These are phyloP conservation scores for Pachycephala philippinensis DNA, from an alignment of 2,113 vertebrate species.

Conservation along the genomic window DNA sequence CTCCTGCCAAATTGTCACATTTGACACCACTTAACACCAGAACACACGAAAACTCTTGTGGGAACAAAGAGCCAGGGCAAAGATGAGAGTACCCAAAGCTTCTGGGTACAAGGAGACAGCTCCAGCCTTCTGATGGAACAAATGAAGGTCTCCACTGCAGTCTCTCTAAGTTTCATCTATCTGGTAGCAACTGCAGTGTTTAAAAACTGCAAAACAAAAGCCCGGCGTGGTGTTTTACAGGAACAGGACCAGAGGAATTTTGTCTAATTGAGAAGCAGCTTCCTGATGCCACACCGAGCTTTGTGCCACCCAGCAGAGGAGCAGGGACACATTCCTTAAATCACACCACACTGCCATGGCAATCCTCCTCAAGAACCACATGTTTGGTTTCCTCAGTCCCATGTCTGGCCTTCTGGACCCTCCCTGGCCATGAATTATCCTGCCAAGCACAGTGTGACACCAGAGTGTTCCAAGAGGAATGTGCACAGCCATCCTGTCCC, in stretches of 20 bases:
- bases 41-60: neutral
- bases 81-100: neutral
- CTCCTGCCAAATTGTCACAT: neutral
- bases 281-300: neutral
- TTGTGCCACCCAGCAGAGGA: neutral
- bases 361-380: neutral
- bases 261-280: neutral
- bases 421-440: neutral
- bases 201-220: neutral
- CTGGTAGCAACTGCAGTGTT: neutral
- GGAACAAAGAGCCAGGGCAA: neutral
- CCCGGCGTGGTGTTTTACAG: fast-evolving
- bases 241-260: neutral
- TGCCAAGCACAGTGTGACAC: neutral
- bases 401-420: neutral
- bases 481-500: neutral
- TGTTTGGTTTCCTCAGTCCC: fast-evolving
- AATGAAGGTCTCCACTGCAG: neutral
- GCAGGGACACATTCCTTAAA: neutral
- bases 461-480: neutral
- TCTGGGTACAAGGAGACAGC: neutral
- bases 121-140: neutral
- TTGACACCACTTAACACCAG: neutral
- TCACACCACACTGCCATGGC: neutral
- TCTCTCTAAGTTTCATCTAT: neutral